Conservation (phyloP, 2,797 vertebrate species). For the Arnoldichthys spilopterus region DNA sequence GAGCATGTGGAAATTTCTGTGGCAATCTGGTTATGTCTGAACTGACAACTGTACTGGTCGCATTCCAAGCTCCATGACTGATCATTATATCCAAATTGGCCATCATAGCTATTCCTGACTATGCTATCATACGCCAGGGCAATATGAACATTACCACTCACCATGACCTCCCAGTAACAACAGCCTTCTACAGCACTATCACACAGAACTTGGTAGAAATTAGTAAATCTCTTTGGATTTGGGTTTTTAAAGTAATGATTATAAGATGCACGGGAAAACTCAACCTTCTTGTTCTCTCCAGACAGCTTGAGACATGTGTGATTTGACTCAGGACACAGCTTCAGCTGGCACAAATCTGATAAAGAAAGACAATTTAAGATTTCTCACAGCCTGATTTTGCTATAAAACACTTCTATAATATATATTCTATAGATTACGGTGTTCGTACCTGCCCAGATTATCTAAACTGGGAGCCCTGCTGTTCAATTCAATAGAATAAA, state of each 20-base stretch:
- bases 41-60: slow-evolving; percentile 34
- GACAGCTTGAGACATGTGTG: slow-evolving; percentile 11
- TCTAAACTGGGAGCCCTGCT: too few relatives aligned
- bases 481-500: too few relatives aligned
- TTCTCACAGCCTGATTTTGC: background rate
- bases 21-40: slow-evolving; percentile 50
- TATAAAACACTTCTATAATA: too few relatives aligned
- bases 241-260: background rate
- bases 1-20: slow-evolving; percentile 36
- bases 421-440: too few relatives aligned
- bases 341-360: background rate
- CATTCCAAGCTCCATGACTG: slow-evolving; percentile 56
- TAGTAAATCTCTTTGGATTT: slow-evolving; percentile 28
- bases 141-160: slow-evolving; percentile 8
- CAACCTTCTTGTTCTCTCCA: slow-evolving; percentile 32
- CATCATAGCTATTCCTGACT: slow-evolving; percentile 17
- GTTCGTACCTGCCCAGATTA: too few relatives aligned
- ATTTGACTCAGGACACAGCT: background rate
- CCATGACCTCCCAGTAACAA: slow-evolving; percentile 37
- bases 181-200: background rate
- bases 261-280: background rate
- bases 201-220: slow-evolving; percentile 34
- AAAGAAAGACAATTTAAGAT: background rate
- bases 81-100: slow-evolving; percentile 48
- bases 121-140: slow-evolving; percentile 24